These are phyloP conservation scores for Saccostrea glomerata DNA, from an alignment of 1,140 invertebrate genomes.

Conservation along the genomic window DNA sequence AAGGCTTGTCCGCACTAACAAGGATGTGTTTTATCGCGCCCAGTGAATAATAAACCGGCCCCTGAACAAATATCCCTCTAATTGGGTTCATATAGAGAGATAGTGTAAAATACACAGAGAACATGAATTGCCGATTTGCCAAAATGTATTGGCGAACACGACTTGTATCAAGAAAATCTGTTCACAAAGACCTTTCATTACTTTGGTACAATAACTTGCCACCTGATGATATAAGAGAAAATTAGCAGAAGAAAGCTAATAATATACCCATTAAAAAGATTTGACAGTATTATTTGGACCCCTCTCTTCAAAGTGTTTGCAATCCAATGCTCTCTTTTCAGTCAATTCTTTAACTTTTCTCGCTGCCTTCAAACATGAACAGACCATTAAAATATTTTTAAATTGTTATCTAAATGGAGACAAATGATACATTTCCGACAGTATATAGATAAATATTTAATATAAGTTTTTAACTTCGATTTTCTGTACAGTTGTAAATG, in stretches of 20 bases:
- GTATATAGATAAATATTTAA: background rate
- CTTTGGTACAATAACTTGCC: constrained; percentile 14
- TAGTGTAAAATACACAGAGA: constrained; percentile 28
- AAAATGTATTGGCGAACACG: background rate
- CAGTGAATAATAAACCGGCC: constrained; percentile 1
- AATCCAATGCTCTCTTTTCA: background rate
- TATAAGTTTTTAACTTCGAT: background rate
- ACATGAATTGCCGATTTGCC: constrained; percentile 34
- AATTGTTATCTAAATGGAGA: background rate
- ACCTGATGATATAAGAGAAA: constrained; percentile 10
- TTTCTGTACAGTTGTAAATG: background rate
- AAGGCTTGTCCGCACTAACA: constrained; percentile 19
- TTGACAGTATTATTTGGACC: too few species aligned
- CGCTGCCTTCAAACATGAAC: background rate
- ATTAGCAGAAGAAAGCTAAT: background rate
- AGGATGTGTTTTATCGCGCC: constrained; percentile 7
- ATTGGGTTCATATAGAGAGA: constrained; percentile 34
- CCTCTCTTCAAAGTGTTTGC: background rate
- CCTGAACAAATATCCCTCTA: constrained; percentile 25
- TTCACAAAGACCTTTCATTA: background rate
- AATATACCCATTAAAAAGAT: background rate
- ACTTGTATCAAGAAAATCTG: constrained; percentile 27
- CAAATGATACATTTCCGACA: background rate
- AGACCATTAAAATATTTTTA: background rate
- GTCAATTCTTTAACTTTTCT: background rate